Conservation (phyloP, 1,140 invertebrate species). For the Eubasilissa regina region DNA sequence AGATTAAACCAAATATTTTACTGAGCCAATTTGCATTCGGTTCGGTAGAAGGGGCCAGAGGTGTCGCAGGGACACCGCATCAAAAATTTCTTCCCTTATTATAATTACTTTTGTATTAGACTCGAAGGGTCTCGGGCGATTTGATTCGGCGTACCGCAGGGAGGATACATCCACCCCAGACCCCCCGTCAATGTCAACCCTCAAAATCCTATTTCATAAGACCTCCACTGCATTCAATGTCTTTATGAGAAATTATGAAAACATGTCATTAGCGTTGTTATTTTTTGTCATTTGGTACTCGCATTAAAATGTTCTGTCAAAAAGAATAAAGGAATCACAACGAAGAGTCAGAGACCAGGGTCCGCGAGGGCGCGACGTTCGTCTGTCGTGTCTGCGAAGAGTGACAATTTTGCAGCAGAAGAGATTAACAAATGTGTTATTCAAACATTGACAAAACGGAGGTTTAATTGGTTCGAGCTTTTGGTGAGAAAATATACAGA, state of each 20-base stretch:
- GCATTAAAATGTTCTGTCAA: constrained; percentile 35
- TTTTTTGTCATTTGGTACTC: constrained; percentile 31
- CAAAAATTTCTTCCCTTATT: constrained; percentile 23
- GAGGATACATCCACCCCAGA: constrained; percentile 43
- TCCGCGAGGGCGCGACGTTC: neutral
- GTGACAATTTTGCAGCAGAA: neutral
- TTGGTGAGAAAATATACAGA: too few species aligned
- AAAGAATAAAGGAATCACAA: constrained; percentile 11
- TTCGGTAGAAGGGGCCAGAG: constrained; percentile 41
- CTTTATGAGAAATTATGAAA: constrained; percentile 47
- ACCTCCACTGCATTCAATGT: constrained; percentile 36
- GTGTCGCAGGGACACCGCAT: constrained; percentile 37
- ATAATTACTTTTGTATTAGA: constrained; percentile 58
- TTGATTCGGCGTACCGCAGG: constrained; percentile 51
- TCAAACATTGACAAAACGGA: constrained; percentile 1
- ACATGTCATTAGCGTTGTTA: constrained; percentile 48
- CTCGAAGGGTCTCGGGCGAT: constrained; percentile 44
- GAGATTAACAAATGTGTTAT: constrained; percentile 23
- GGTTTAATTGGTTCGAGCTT: neutral
- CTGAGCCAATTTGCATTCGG: constrained; percentile 52
- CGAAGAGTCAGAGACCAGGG: constrained; percentile 26
- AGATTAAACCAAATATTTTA: constrained; percentile 43
- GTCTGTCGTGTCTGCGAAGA: constrained; percentile 14
- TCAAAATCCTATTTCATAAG: constrained; percentile 30
- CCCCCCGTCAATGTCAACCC: constrained; percentile 38